phyloP scores from a whole-genome alignment of 1,140 invertebrate genomes.

The Lepidostoma basale region DNA sequence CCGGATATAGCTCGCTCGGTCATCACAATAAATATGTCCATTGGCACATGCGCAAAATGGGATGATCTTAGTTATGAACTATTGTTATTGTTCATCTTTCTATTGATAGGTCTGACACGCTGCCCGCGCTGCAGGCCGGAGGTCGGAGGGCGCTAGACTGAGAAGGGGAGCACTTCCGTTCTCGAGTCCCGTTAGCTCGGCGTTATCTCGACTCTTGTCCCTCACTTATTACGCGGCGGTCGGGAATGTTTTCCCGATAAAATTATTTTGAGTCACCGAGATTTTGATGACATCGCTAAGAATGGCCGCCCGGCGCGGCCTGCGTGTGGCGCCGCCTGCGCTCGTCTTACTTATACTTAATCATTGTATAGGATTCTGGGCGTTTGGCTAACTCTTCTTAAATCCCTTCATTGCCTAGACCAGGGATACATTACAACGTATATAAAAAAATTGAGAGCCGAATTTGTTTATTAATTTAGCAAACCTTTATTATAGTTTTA shows the following conservation, averaged over 20 bases:
- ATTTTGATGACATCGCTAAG: constrained; percentile 12
- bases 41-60: constrained; percentile 3
- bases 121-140: too few species aligned
- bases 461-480: too few species aligned
- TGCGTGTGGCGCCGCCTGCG: not conserved
- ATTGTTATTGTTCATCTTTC: constrained; percentile 24
- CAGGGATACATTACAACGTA: too few species aligned
- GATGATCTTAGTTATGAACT: not conserved
- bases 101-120: too few species aligned
- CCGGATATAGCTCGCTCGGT: not conserved
- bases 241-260: constrained; percentile 11
- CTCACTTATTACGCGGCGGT: not conserved
- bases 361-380: too few species aligned
- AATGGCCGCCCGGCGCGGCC: not conserved
- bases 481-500: too few species aligned
- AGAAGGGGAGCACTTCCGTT: too few species aligned
- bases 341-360: not conserved
- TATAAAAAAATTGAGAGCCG: too few species aligned
- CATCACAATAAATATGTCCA: constrained; percentile 15
- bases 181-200: too few species aligned
- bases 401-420: too few species aligned
- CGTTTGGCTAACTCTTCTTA: too few species aligned
- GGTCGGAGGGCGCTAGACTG: too few species aligned
- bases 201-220: constrained; percentile 2
- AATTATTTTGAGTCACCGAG: not conserved